Evolutionary conservation across 2,113 vertebrate genomes (phyloP).

Genomic region (Morphnarchus princeps): DNA sequence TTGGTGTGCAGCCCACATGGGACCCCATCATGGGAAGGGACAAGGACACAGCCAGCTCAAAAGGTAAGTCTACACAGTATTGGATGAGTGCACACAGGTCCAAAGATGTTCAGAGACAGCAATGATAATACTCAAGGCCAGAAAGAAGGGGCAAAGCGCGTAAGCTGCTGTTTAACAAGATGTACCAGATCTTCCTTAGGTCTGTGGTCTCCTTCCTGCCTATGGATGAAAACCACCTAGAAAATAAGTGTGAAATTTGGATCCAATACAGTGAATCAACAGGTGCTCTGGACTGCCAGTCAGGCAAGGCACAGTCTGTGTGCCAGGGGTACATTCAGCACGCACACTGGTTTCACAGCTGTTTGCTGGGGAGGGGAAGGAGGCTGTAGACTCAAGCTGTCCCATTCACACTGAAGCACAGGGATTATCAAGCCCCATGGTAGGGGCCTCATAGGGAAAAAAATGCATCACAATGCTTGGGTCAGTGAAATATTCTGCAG

Average conservation of each 20-base stretch:
- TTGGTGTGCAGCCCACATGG: neutral
- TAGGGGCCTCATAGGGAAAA: neutral
- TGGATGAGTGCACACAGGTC: neutral
- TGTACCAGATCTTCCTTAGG: neutral
- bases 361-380: neutral
- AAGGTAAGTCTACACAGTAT: neutral
- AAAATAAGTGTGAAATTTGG: neutral
- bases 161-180: neutral
- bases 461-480: neutral
- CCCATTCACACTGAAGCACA: neutral
- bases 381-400: neutral
- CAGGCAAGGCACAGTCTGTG: neutral
- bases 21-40: neutral
- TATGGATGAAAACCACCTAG: neutral
- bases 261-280: neutral
- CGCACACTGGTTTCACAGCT: neutral
- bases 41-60: neutral
- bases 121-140: neutral
- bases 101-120: neutral
- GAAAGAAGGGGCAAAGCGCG: neutral
- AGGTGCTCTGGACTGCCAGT: neutral
- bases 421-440: neutral
- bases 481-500: neutral
- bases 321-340: neutral
- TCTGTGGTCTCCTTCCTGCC: neutral